phyloP scores from a whole-genome alignment of 2,113 vertebrate genomes.

The Aphyosemion australe region DNA sequence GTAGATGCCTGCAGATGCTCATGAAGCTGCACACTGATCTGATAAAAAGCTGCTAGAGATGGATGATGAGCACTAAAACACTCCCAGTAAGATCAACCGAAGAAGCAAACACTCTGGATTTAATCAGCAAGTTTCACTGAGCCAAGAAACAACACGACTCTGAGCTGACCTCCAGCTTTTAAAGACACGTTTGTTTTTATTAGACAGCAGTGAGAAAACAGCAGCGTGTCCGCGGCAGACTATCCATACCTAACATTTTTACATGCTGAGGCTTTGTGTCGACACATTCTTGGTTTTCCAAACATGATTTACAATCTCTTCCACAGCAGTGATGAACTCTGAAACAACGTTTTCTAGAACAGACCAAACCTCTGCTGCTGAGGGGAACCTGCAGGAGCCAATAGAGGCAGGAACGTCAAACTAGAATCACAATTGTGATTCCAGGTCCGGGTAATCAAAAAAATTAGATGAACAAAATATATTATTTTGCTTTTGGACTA shows the following conservation, averaged over 20 bases:
- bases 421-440: too few species aligned
- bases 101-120: slow-evolving; percentile 32
- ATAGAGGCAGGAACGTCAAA: too few species aligned
- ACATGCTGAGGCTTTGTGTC: too few species aligned
- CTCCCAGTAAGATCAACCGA: too few species aligned
- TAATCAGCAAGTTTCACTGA: slow-evolving; percentile 60
- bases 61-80: too few species aligned
- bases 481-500: too few species aligned
- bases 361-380: not conserved
- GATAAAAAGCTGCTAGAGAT: too few species aligned
- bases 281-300: slow-evolving; percentile 71
- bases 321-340: slow-evolving; percentile 52
- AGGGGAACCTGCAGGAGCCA: too few species aligned
- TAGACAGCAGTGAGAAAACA: slow-evolving; percentile 35
- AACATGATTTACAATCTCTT: not conserved
- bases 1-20: too few species aligned
- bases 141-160: slow-evolving; percentile 47
- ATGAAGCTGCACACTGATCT: too few species aligned
- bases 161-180: slow-evolving; percentile 46
- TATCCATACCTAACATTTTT: slow-evolving; percentile 71
- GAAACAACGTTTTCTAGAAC: slow-evolving; percentile 31
- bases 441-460: too few species aligned
- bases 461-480: too few species aligned
- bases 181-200: slow-evolving; percentile 71
- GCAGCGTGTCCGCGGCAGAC: slow-evolving; percentile 35